A percentile compares a stretch with the other conserved stretches of the same genome.
Evolutionary conservation across 53 echinoderm and acorn worm species (phyloP).

Genomic region (Zoroaster sp.): DNA sequence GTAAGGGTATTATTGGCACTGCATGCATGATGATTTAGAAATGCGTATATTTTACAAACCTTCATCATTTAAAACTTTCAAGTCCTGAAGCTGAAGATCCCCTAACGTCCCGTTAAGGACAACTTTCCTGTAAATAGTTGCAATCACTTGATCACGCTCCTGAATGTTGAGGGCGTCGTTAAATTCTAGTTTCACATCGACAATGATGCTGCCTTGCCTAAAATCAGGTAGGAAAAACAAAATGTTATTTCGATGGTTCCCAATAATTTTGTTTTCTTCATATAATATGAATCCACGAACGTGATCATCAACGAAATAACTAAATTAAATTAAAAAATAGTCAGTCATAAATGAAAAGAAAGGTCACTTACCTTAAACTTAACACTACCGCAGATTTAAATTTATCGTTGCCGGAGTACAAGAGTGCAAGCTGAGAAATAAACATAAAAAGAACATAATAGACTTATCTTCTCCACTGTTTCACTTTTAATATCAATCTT

Average conservation of each 20-base stretch:
- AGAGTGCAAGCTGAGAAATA: background rate
- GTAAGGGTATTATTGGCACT: too few species aligned
- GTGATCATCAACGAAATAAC: too few species aligned
- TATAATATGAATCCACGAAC: background rate
- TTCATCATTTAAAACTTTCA: background rate
- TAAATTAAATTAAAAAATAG: background rate
- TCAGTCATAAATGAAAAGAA: too few species aligned
- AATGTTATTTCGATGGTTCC: background rate
- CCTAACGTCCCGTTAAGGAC: conserved; percentile 48
- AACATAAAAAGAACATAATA: background rate
- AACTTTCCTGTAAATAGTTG: conserved; percentile 12
- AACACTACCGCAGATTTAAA: background rate
- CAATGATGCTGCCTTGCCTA: conserved; percentile 42
- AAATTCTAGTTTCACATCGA: conserved; percentile 19
- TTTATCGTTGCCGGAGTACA: background rate
- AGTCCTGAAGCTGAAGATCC: background rate
- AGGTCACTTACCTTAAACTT: background rate
- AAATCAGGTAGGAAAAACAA: background rate
- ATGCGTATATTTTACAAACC: conserved; percentile 22
- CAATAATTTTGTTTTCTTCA: background rate
- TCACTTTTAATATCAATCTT: too few species aligned
- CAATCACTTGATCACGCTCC: background rate
- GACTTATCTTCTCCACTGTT: too few species aligned
- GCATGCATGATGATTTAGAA: too few species aligned
- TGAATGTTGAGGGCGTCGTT: background rate